A percentile compares a stretch with the other conserved stretches of the same genome.
These are phyloP conservation scores for Catostylus mosaicus DNA, from an alignment of 30 jellyfish, hydroid and myxozoan genomes.

Conservation along the genomic window DNA sequence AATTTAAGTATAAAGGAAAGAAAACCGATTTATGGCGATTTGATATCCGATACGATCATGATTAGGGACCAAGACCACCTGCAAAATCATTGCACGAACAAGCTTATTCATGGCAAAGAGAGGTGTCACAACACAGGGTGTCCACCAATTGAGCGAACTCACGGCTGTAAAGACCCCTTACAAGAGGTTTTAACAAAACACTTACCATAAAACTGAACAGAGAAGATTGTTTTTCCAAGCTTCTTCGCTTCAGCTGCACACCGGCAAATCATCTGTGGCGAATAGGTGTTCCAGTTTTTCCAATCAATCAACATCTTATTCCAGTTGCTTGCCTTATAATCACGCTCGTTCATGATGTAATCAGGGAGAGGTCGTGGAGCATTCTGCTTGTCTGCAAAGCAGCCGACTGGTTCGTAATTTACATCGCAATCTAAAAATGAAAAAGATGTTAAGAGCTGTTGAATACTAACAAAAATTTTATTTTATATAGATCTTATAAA, in stretches of 20 bases:
- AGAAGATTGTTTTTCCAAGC: slow-evolving; percentile 35
- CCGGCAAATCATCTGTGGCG: slow-evolving; percentile 76
- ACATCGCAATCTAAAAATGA: slow-evolving; percentile 70
- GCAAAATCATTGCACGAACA: too few relatives aligned
- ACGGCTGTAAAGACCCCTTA: too few relatives aligned
- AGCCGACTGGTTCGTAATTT: slow-evolving; percentile 79
- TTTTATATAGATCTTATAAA: too few relatives aligned
- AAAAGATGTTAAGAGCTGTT: not conserved
- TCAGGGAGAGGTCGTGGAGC: slow-evolving; percentile 66
- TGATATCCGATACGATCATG: too few relatives aligned
- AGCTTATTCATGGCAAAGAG: too few relatives aligned
- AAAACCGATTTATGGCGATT: too few relatives aligned
- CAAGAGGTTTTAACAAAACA: too few relatives aligned
- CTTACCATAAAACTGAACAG: slow-evolving; percentile 76
- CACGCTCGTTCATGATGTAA: slow-evolving; percentile 77
- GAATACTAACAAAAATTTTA: too few relatives aligned
- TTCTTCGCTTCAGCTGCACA: slow-evolving; percentile 76
- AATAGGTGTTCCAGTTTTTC: slow-evolving; percentile 73
- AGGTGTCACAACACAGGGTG: too few relatives aligned
- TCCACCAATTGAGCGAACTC: too few relatives aligned
- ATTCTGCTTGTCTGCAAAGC: slow-evolving; percentile 46
- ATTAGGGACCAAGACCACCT: too few relatives aligned
- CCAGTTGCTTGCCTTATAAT: slow-evolving; percentile 58
- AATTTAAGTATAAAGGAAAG: too few relatives aligned
- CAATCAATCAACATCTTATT: slow-evolving; percentile 57